Conservation (phyloP, 2,888 invertebrate species). For the Patella ulyssiponensis region DNA sequence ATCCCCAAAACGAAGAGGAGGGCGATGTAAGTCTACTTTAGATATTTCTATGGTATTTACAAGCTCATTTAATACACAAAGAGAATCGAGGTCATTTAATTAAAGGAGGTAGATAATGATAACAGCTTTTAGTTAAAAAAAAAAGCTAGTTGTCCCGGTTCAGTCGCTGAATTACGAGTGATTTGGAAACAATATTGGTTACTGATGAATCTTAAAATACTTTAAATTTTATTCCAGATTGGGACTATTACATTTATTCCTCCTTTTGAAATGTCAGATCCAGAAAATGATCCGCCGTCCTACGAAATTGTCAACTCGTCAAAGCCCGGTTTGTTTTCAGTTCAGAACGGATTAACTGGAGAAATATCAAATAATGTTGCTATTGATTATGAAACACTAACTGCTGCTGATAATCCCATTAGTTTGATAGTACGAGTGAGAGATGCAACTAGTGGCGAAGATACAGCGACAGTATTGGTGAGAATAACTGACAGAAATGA, state of each 20-base stretch:
- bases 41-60: too few relatives aligned
- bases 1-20: not conserved
- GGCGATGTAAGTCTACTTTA: not conserved
- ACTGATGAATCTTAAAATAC: too few relatives aligned
- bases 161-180: too few relatives aligned
- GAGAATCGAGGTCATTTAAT: too few relatives aligned
- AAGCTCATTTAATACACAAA: too few relatives aligned
- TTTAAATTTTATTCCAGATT: not conserved
- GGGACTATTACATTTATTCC: not conserved
- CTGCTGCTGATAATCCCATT: not conserved
- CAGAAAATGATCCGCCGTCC: not conserved
- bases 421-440: not conserved
- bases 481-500: not conserved
- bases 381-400: not conserved
- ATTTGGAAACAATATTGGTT: too few relatives aligned
- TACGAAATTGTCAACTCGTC: not conserved
- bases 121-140: too few relatives aligned
- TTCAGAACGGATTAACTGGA: not conserved
- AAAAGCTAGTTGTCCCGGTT: too few relatives aligned
- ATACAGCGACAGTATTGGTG: not conserved
- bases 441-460: not conserved
- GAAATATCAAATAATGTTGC: not conserved
- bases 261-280: not conserved
- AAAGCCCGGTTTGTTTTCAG: not conserved
- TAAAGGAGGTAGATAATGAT: too few relatives aligned